These are phyloP conservation scores for Oenanthe oenanthe DNA, from an alignment of 2,113 vertebrate species.

Conservation along the genomic window DNA sequence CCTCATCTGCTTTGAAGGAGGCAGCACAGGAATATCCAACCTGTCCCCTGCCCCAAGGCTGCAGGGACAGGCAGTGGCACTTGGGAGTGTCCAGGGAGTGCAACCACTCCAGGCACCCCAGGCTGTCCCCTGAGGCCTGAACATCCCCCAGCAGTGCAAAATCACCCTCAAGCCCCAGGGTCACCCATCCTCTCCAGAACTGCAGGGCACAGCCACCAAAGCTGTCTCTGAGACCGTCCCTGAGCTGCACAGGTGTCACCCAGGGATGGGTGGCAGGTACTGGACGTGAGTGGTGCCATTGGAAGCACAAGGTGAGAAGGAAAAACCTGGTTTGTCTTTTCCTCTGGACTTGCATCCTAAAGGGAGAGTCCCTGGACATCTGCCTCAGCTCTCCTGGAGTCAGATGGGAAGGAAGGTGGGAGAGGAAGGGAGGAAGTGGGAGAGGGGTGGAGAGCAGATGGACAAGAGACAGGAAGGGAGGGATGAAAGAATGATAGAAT, in stretches of 20 bases:
- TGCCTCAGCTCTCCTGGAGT: background rate
- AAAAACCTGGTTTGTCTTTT: background rate
- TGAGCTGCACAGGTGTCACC: background rate
- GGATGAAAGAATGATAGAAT: background rate
- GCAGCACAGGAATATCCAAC: background rate
- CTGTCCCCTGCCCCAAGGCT: background rate
- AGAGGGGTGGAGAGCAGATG: background rate
- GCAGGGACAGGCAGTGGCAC: background rate
- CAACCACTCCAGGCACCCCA: background rate
- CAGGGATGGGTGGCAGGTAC: background rate
- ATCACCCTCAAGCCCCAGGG: fast-evolving
- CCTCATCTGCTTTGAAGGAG: background rate
- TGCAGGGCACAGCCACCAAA: background rate
- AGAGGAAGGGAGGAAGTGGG: background rate
- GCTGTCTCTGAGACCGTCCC: background rate
- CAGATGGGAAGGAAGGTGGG: background rate
- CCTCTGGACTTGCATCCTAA: background rate
- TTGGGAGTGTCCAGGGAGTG: background rate
- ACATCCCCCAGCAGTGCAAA: fast-evolving
- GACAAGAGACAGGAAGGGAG: background rate
- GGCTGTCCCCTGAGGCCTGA: fast-evolving
- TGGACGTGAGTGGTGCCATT: fast-evolving
- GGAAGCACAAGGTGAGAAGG: background rate
- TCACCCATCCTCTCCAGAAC: background rate
- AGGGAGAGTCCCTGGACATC: background rate